Evolutionary conservation across 2,797 vertebrate genomes (phyloP).

Genomic region (Macroramphosus scolopax): DNA sequence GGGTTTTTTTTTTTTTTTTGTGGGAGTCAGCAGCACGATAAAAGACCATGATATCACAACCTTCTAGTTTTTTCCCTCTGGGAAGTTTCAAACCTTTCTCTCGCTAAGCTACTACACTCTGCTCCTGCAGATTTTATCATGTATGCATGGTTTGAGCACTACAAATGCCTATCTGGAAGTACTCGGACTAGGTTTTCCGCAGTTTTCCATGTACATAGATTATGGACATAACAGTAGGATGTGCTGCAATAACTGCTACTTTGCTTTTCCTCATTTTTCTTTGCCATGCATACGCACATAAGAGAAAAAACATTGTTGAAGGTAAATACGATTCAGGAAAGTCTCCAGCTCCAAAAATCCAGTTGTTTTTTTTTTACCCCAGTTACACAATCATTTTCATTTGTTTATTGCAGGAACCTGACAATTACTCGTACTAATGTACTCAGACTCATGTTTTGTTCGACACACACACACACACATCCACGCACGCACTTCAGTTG

Average conservation of each 20-base stretch:
- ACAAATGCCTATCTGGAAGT: no score
- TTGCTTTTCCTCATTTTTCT: conserved; percentile 1
- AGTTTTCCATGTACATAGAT: no score
- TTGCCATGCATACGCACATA: no score
- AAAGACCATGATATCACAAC: conserved; percentile 22
- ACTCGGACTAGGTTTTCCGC: no score
- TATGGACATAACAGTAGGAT: no score
- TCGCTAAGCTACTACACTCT: conserved; percentile 3
- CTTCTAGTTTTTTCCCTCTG: conserved; percentile 16
- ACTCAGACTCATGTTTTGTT: conserved; percentile 19
- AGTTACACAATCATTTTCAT: no score
- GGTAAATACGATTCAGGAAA: no score
- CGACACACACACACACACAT: conserved; percentile 11
- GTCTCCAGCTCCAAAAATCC: no score
- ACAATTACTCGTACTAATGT: conserved; percentile 23
- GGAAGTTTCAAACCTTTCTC: conserved; percentile 4
- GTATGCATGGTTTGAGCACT: neutral
- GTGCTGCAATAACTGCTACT: no score
- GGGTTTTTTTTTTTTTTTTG: conserved; percentile 18
- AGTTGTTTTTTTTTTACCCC: no score
- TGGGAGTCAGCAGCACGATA: conserved; percentile 27
- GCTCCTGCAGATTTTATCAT: neutral
- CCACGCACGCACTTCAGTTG: conserved; percentile 34
- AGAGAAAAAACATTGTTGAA: no score
- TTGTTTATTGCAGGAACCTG: no score